Evolutionary conservation across 2,113 vertebrate species (phyloP).

Genomic region (Cephalopholis sonnerati): DNA sequence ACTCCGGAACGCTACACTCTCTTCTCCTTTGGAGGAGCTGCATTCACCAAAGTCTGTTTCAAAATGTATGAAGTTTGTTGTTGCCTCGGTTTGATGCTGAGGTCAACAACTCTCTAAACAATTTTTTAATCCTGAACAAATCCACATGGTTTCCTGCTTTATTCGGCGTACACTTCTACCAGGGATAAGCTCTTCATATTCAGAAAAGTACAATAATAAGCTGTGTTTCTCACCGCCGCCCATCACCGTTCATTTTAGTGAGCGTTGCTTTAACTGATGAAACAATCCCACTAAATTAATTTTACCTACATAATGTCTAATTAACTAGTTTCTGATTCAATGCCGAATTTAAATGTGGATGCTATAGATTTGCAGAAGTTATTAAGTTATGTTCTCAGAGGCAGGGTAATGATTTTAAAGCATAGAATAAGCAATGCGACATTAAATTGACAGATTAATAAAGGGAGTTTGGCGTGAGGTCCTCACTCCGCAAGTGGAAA

Average conservation of each 20-base stretch:
- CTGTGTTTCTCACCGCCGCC: not conserved
- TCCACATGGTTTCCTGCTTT: not conserved
- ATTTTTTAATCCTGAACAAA: accelerated
- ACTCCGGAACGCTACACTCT: slow-evolving; percentile 5
- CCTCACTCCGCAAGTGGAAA: not conserved
- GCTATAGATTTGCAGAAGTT: not conserved
- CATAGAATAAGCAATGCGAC: not conserved
- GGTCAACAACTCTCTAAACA: not conserved
- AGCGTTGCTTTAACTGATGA: not conserved
- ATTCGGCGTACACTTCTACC: not conserved
- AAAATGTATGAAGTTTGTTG: not conserved
- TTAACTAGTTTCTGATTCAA: not conserved
- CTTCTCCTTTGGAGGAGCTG: not conserved
- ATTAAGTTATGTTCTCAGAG: not conserved
- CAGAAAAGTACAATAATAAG: not conserved
- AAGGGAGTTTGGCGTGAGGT: slow-evolving; percentile 24
- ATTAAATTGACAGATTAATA: not conserved
- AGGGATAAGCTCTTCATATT: not conserved
- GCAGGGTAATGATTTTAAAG: no score
- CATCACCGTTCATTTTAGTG: not conserved
- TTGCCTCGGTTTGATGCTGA: not conserved
- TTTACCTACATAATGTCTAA: not conserved
- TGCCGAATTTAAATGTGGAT: not conserved
- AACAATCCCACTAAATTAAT: not conserved
- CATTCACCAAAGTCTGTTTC: not conserved